Percentiles rank a stretch among this genome's conserved stretches.
Evolutionary conservation across 1,140 invertebrate genomes (phyloP).

Genomic region (Ceratosolen fusciceps): DNA sequence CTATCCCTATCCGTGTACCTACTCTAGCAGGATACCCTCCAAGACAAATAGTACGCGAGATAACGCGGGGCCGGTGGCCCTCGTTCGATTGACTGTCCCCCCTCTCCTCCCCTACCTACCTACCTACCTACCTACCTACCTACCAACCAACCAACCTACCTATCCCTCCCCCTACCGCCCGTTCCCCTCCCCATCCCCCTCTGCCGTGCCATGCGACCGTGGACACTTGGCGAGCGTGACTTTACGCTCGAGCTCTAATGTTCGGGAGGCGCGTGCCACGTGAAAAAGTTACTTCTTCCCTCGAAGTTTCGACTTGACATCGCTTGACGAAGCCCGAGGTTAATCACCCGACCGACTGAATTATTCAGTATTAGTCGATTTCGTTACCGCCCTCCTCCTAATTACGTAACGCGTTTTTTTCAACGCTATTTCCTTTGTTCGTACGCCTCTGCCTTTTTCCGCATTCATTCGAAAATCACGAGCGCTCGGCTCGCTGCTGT

Average conservation of each 20-base stretch:
- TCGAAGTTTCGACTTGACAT: not conserved
- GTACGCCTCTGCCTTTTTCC: not conserved
- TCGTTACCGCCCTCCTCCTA: constrained; percentile 17
- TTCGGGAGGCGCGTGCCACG: not conserved
- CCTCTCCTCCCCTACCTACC: constrained; percentile 37
- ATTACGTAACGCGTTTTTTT: not conserved
- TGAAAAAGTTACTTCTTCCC: not conserved
- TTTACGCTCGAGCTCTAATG: no score
- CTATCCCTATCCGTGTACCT: no score
- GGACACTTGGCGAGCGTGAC: no score
- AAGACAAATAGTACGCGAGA: constrained; percentile 66
- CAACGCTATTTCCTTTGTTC: not conserved
- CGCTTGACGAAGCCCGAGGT: constrained; percentile 9
- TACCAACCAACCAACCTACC: no score
- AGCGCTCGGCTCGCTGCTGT: no score
- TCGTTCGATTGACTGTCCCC: constrained; percentile 50
- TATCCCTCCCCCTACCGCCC: constrained; percentile 8
- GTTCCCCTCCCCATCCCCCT: constrained; percentile 22
- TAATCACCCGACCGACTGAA: constrained; percentile 31
- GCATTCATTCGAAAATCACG: not conserved
- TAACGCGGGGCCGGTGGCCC: constrained; percentile 54
- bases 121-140: no score
- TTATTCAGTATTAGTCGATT: constrained; percentile 41
- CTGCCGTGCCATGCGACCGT: no score
- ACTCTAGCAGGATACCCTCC: constrained; percentile 42